Evolutionary conservation across 2,113 vertebrate genomes (phyloP), one percentile per base, ranked within the genome.

Genomic region (Gadus macrocephalus): DNA sequence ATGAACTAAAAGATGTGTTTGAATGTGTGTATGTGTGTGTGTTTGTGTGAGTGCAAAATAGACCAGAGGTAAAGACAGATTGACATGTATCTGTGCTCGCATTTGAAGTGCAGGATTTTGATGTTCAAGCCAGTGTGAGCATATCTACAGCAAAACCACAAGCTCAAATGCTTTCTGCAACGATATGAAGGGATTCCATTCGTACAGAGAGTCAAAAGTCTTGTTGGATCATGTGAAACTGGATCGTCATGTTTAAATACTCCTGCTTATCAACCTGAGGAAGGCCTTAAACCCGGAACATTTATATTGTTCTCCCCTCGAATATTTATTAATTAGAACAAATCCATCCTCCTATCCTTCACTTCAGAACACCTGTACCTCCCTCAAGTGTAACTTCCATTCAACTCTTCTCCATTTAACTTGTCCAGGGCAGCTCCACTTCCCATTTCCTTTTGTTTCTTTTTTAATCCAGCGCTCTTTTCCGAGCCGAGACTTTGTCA

Each of bases 351-450:
- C 15, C 28, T n/a, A 31, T 28, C 28, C 28, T 35, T 31, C 25
- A 66, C 20, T 17, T 16, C 62, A 3, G 22, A 8, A 55, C 61
- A 49, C 53, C 42, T 75, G 72, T 75, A 2, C 16, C n/a, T 56
- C 12, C 68, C 69, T 69, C 71, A 68, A 42, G 38, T 53, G 73
- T 62, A 19, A 71, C 22, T 64, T 31, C 15, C 74, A 25, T 25
- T 25, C 22, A 77, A 81, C 69, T 58, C 67, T 84, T 73, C 11
- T 12, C 15, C 3, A 11, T 62, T 71, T 53, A 35, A 71, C 67
- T 58, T 72, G 71, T 42, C 75, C 68, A 64, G 53, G 73, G 79
- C 72, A 66, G 42, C 12, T 35, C 15, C 4, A 78, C 6, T n/a
- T 19, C 4, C 17, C 16, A 59, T n/a, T n/a, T 19, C n/a, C 6